Base-by-base conservation (phyloP, 2,888 invertebrate genomes). In the Keiferia lycopersicella region DNA sequence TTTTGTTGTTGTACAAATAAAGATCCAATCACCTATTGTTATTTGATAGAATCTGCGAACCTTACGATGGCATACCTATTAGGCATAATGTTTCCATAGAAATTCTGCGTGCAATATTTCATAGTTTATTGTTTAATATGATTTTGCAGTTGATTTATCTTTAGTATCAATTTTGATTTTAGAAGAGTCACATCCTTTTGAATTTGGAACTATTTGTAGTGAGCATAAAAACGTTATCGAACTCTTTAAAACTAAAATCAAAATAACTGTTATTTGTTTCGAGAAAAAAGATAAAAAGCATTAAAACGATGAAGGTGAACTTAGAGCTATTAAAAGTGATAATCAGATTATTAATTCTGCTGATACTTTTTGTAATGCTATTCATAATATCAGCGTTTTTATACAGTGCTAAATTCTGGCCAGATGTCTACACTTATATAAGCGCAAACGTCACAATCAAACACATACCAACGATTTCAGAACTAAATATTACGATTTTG, bases 391-490 rank as follows among this genome's bases (percentile, higher is more conserved):
- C 86, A 18, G 68, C 79, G 0, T 71, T 87, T 45, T 62, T 91
- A 14, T 91, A 88, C 65, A 89, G 88, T 71, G 74, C 78, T 0
- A 80, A 78, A 65, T 91, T 87, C 66, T 91, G 89, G 91, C 85
- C 86, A 0, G 91, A 91, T 69, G 69, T 90, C 0, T 83, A 91
- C 56, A 88, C 82, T 64, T 91, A 90, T 64, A 75, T 88, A 11
- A 84, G 86, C 50, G 83, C 86, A 0, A 89, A 91, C 68, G 86
- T 91, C 34, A 91, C 90, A 0, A 89, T 91, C 45, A 87, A 82
- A 70, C 75, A 83, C 39, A 89, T 91, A 68, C 85, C 87, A 0
- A 88, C 84, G 1, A 68, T 90, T 68, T 84, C 86, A 0, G 90
- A 91, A 74, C 66, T 91, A 0, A 79, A 86, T 70, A 45, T 83